phyloP scores from a whole-genome alignment of 2,888 invertebrate genomes.

The Neocrepidodera transversa region DNA sequence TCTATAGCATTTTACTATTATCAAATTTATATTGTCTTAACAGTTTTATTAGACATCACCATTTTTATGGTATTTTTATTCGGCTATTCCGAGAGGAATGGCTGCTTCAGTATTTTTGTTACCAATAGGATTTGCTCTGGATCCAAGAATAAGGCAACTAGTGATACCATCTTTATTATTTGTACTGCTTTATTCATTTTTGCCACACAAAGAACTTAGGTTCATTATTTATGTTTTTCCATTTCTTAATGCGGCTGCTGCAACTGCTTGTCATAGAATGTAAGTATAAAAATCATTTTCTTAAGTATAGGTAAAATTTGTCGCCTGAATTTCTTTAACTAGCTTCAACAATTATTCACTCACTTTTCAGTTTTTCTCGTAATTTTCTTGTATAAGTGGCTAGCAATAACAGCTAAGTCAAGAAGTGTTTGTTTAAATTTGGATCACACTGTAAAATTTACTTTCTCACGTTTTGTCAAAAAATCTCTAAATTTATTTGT shows the following conservation, averaged over 20 bases:
- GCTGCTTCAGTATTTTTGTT: constrained; percentile 81
- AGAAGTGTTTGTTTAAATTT: too few relatives aligned
- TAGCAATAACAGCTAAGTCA: too few relatives aligned
- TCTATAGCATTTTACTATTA: too few relatives aligned
- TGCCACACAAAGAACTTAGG: constrained; percentile 97
- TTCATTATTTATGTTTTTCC: constrained; percentile 99
- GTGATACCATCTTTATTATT: constrained; percentile 78
- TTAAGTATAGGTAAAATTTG: too few relatives aligned
- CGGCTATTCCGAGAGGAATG: constrained; percentile 92
- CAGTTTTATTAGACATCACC: constrained; percentile 76
- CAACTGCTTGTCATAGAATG: constrained; percentile 87
- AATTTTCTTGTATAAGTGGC: too few relatives aligned
- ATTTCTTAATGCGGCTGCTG: constrained; percentile 87
- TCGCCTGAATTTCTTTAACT: too few relatives aligned
- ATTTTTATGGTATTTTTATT: constrained; percentile 98
- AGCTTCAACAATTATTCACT: too few relatives aligned
- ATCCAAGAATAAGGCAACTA: constrained; percentile 73
- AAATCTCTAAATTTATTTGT: too few relatives aligned
- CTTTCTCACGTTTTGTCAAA: too few relatives aligned
- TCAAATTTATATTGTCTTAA: constrained; percentile 52
- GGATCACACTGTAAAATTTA: too few relatives aligned
- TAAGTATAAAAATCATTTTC: constrained; percentile 64
- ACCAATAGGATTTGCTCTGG: constrained; percentile 77
- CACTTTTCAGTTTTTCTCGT: too few relatives aligned
- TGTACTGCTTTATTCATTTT: constrained; percentile 88